Percentiles rank a stretch among this genome's conserved stretches.
These are phyloP conservation scores for Spodoptera exigua DNA, from an alignment of 2,888 invertebrate species.

Conservation along the genomic window DNA sequence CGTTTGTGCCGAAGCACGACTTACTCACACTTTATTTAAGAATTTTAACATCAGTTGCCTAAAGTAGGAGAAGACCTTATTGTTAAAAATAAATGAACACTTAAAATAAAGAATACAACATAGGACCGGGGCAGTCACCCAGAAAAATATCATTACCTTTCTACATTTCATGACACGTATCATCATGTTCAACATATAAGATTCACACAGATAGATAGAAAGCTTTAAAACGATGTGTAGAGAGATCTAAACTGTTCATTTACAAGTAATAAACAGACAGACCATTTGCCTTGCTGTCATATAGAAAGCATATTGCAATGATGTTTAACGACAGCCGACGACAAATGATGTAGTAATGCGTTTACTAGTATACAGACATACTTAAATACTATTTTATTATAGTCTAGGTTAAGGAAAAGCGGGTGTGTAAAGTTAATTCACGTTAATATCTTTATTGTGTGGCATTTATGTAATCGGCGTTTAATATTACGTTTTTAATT, in stretches of 20 bases:
- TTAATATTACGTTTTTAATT: no score
- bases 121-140: no score
- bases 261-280: conserved; percentile 31
- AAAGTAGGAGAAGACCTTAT: no score
- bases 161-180: not conserved
- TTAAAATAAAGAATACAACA: no score
- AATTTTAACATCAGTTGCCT: no score
- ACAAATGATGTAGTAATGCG: conserved; percentile 48
- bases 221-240: conserved; percentile 30
- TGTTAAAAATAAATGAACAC: no score
- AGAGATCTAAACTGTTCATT: conserved; percentile 39
- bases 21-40: no score
- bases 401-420: conserved; percentile 1
- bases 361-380: conserved; percentile 11
- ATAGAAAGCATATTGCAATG: conserved; percentile 40
- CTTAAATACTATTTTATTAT: conserved; percentile 5
- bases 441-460: not conserved
- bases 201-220: conserved; percentile 39
- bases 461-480: no score
- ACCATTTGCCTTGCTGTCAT: conserved; percentile 31
- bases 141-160: no score
- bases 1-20: no score
- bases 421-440: conserved; percentile 2
- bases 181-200: conserved; percentile 24
- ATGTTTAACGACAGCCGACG: conserved; percentile 40